These are phyloP conservation scores for Homarus gammarus DNA, from an alignment of 2,888 invertebrate species.

Conservation along the genomic window DNA sequence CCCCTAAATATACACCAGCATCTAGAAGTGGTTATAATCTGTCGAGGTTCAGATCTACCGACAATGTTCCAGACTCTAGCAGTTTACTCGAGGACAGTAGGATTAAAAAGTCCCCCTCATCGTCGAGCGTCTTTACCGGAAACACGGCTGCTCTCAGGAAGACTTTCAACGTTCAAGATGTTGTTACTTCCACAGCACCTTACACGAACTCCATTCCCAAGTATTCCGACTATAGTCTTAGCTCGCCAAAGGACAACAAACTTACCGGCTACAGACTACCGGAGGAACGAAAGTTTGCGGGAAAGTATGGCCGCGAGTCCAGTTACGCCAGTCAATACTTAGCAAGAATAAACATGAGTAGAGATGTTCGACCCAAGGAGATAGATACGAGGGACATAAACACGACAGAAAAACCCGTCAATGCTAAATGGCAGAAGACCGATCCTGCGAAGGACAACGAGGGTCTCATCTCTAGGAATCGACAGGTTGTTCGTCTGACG, in stretches of 20 bases:
- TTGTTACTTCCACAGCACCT: background rate
- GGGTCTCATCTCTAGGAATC: conserved; percentile 61
- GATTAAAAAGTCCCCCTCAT: conserved; percentile 52
- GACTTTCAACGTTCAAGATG: conserved; percentile 30
- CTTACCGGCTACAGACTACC: background rate
- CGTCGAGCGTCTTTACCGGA: conserved; percentile 56
- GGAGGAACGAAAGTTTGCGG: conserved; percentile 37
- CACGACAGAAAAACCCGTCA: conserved; percentile 54
- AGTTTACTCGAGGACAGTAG: conserved; percentile 15
- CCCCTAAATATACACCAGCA: conserved; percentile 9
- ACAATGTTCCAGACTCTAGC: conserved; percentile 36
- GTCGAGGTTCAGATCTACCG: conserved; percentile 32
- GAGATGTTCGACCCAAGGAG: conserved; percentile 45
- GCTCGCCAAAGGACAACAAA: background rate
- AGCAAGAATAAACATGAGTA: conserved; percentile 41
- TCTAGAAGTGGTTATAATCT: conserved; percentile 5
- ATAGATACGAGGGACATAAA: conserved; percentile 72
- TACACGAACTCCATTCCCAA: conserved; percentile 10
- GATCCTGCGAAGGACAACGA: conserved; percentile 13
- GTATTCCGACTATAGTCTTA: conserved; percentile 5
- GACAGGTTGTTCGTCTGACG: conserved; percentile 72
- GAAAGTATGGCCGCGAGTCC: conserved; percentile 36
- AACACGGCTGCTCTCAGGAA: conserved; percentile 64
- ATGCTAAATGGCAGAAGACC: conserved; percentile 15
- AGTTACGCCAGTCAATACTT: conserved; percentile 49